A percentile compares a stretch with the other conserved stretches of the same genome.
phyloP scores from a whole-genome alignment of 1,140 invertebrate genomes.

The Anoplolepis gracilipes region DNA sequence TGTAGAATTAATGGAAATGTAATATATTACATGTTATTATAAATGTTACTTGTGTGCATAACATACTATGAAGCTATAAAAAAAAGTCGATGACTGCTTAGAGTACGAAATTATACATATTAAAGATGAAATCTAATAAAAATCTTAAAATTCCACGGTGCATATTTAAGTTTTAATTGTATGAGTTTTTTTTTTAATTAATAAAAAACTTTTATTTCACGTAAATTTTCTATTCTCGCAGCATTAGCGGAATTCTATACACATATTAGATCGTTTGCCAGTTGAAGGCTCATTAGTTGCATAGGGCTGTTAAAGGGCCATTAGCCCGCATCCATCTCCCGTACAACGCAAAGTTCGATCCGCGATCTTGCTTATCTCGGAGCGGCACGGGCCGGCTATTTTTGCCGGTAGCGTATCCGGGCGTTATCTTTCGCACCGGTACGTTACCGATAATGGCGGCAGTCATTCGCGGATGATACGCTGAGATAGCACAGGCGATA shows the following conservation, averaged over 20 bases:
- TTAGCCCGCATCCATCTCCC: slow-evolving; percentile 39
- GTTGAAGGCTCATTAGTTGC: background rate
- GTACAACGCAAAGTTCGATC: slow-evolving; percentile 10
- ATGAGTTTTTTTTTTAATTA: background rate
- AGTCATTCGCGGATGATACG: slow-evolving; percentile 73
- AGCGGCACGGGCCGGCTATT: slow-evolving; percentile 58
- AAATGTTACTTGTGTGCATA: background rate
- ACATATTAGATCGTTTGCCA: background rate
- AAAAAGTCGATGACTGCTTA: background rate
- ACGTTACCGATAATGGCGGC: slow-evolving; percentile 69
- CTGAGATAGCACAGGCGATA: slow-evolving; percentile 69
- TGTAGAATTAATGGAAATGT: background rate
- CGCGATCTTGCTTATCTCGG: slow-evolving; percentile 66
- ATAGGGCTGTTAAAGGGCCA: slow-evolving; percentile 25
- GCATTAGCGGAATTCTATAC: background rate
- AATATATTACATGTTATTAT: background rate
- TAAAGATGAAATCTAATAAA: background rate
- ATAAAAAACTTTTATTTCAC: background rate
- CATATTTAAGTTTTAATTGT: background rate
- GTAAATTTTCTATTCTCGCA: background rate
- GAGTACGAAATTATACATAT: background rate
- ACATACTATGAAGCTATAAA: background rate
- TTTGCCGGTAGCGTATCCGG: slow-evolving; percentile 60
- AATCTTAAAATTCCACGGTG: background rate
- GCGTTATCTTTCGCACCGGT: slow-evolving; percentile 73